phyloP scores from a whole-genome alignment of 2,113 vertebrate genomes.

The Heptranchias perlo region DNA sequence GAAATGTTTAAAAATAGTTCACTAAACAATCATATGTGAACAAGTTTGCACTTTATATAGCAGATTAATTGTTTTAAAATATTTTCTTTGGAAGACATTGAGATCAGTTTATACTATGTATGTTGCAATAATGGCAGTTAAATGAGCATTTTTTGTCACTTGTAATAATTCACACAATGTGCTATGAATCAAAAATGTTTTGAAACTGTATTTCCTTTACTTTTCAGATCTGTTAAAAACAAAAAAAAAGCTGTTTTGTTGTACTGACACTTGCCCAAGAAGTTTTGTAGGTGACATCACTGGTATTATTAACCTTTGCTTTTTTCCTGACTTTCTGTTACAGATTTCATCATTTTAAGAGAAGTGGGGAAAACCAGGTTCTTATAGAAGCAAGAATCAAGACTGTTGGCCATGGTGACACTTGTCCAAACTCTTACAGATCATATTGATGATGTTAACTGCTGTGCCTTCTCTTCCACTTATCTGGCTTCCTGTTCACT shows the following conservation, averaged over 20 bases:
- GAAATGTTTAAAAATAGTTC: too few relatives aligned
- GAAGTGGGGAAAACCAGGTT: background rate
- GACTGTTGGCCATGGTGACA: conserved; percentile 64
- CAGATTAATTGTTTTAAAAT: background rate
- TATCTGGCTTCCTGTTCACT: conserved; percentile 83
- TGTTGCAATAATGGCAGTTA: background rate
- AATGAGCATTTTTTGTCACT: background rate
- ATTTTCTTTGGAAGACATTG: background rate
- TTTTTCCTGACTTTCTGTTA: background rate
- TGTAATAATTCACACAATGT: background rate
- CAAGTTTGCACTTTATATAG: too few relatives aligned
- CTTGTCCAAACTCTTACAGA: conserved; percentile 74
- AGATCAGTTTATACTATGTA: background rate
- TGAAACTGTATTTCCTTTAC: background rate
- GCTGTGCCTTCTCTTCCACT: conserved; percentile 71
- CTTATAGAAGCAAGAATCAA: background rate
- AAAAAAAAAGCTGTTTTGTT: background rate
- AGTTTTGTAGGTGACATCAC: background rate
- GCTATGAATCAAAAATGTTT: background rate
- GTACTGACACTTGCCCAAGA: background rate
- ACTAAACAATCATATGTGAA: too few relatives aligned
- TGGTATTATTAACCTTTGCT: background rate
- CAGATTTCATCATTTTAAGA: conserved; percentile 1
- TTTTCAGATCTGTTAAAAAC: background rate
- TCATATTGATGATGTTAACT: conserved; percentile 84